phyloP scores from a whole-genome alignment of 2,797 vertebrate species.

The Bovichtus variegatus region DNA sequence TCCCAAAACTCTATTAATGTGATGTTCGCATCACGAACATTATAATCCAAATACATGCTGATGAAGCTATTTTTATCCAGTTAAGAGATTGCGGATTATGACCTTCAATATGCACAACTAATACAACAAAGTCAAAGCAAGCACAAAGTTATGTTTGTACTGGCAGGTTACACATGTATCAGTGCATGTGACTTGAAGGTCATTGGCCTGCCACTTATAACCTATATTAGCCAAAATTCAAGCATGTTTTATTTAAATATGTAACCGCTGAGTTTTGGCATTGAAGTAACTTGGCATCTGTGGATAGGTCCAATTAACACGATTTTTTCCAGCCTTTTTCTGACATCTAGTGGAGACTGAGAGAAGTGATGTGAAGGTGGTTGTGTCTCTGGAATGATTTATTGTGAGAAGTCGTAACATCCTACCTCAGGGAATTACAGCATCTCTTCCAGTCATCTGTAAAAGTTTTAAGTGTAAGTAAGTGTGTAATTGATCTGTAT shows the following conservation, averaged over 20 bases:
- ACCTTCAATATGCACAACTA: too few relatives aligned
- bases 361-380: neutral
- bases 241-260: neutral
- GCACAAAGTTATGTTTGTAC: neutral
- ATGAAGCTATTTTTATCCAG: too few relatives aligned
- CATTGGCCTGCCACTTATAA: neutral
- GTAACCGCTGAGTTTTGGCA: neutral
- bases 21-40: too few relatives aligned
- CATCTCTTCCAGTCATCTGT: neutral
- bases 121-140: too few relatives aligned
- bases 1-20: too few relatives aligned
- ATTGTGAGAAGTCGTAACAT: neutral
- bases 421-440: neutral
- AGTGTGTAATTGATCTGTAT: neutral
- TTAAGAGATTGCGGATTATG: too few relatives aligned
- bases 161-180: neutral
- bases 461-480: neutral
- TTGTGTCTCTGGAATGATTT: neutral
- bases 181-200: too few relatives aligned
- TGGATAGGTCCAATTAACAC: neutral
- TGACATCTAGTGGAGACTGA: slow-evolving; percentile 54
- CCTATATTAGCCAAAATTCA: neutral
- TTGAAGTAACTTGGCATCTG: neutral
- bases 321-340: neutral
- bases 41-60: too few relatives aligned